Conservation (phyloP, 2,113 vertebrate species). For the Podocnemis expansa region DNA sequence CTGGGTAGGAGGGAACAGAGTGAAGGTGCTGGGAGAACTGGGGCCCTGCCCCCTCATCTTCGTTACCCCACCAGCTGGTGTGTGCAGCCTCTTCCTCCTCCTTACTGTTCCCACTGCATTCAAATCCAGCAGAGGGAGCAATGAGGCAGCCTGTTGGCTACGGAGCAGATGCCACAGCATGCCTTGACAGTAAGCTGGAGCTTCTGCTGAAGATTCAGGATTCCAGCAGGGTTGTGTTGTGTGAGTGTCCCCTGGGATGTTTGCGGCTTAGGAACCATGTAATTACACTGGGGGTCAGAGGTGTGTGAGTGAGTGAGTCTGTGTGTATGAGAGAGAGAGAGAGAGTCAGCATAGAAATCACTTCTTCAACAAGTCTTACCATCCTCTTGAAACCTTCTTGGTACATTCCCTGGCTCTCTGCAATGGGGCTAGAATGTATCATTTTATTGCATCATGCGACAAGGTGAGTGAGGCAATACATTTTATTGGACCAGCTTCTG, state of each 20-base stretch:
- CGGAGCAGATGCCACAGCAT: fast-evolving
- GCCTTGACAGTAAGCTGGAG: background rate
- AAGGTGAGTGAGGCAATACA: background rate
- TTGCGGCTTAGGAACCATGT: background rate
- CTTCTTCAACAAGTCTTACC: background rate
- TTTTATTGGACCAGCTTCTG: background rate
- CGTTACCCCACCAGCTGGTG: background rate
- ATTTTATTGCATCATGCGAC: fast-evolving
- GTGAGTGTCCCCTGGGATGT: background rate
- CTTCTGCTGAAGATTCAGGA: background rate
- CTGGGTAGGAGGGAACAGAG: background rate
- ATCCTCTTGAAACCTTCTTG: background rate
- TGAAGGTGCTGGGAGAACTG: fast-evolving
- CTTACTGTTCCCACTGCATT: background rate
- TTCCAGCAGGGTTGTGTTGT: background rate
- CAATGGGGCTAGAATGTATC: fast-evolving
- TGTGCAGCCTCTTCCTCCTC: background rate
- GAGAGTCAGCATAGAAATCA: background rate
- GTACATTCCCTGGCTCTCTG: background rate
- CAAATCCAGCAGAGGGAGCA: background rate
- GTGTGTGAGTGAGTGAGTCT: too few species aligned
- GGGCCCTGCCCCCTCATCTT: fast-evolving
- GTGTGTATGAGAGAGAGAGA: too few species aligned
- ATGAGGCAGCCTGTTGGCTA: fast-evolving
- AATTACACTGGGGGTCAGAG: background rate